These are phyloP conservation scores for Drosophila nikananu DNA, from an alignment of 1,140 invertebrate genomes.

Conservation along the genomic window DNA sequence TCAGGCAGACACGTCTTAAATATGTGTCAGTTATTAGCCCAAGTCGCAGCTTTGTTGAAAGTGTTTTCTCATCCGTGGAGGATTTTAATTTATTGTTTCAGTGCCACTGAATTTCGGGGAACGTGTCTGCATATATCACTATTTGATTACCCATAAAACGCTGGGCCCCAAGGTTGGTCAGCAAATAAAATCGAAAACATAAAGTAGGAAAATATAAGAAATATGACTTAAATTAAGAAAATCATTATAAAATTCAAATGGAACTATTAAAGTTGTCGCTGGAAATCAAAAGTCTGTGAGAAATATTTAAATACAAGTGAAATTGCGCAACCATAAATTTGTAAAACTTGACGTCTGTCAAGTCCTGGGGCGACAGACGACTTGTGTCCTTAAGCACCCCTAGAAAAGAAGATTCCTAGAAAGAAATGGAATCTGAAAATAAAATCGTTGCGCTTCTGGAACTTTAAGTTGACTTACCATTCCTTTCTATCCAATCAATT, in stretches of 20 bases:
- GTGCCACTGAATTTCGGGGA: neutral
- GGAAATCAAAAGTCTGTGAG: neutral
- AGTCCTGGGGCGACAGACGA: neutral
- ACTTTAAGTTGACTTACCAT: conserved; percentile 24
- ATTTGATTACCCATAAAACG: conserved; percentile 28
- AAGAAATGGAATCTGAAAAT: conserved; percentile 6
- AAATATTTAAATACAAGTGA: conserved; percentile 14
- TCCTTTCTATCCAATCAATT: conserved; percentile 29
- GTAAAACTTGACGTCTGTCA: neutral
- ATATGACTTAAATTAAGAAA: conserved; percentile 21
- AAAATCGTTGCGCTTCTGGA: conserved; percentile 17
- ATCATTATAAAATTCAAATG: conserved; percentile 34
- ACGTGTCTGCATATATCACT: conserved; percentile 12
- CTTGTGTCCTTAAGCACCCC: neutral
- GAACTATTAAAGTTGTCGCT: neutral
- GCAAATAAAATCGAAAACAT: neutral
- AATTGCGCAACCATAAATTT: conserved; percentile 1
- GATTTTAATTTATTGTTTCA: conserved; percentile 28
- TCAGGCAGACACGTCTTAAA: conserved; percentile 27
- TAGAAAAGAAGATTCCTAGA: neutral
- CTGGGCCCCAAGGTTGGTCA: neutral
- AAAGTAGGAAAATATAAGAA: conserved; percentile 5
- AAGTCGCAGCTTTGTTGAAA: conserved; percentile 3
- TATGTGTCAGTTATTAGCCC: conserved; percentile 25
- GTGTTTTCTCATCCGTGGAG: conserved; percentile 11